Percentiles rank a stretch among this genome's conserved stretches.
Evolutionary conservation across 2,797 vertebrate genomes (phyloP).

Genomic region (Lateolabrax maculatus): DNA sequence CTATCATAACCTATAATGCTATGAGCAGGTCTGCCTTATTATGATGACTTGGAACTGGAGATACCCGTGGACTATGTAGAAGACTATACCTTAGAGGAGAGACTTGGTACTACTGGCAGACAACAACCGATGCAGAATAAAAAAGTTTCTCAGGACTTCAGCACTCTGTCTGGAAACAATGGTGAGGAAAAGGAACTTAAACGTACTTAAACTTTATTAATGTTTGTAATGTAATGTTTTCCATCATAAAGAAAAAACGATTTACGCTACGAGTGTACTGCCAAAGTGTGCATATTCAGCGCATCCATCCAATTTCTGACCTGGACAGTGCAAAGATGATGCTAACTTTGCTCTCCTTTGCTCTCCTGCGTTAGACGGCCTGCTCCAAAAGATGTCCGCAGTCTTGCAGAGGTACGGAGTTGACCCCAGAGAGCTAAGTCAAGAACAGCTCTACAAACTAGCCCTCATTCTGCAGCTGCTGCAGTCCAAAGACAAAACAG

Average conservation of each 20-base stretch:
- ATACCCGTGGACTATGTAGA: constrained; percentile 85
- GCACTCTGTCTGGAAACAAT: constrained; percentile 67
- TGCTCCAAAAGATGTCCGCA: constrained; percentile 87
- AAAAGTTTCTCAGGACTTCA: constrained; percentile 76
- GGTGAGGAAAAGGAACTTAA: constrained; percentile 68
- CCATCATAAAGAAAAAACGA: neutral
- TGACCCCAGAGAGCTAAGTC: constrained; percentile 89
- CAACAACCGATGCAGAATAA: constrained; percentile 68
- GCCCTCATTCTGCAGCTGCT: constrained; percentile 88
- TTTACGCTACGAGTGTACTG: neutral
- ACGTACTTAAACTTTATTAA: neutral
- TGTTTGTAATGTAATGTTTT: too few species aligned
- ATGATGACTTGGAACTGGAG: constrained; percentile 82
- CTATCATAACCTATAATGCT: neutral
- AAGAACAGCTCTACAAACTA: constrained; percentile 91
- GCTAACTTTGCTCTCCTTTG: neutral
- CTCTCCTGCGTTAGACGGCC: constrained; percentile 77
- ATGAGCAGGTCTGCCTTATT: constrained; percentile 78
- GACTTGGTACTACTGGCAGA: constrained; percentile 60
- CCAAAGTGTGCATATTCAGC: neutral
- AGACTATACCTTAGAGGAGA: constrained; percentile 82
- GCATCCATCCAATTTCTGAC: neutral
- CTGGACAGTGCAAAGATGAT: neutral
- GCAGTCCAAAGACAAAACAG: constrained; percentile 82
- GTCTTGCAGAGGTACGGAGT: constrained; percentile 88